Evolutionary conservation across 2,113 vertebrate genomes (phyloP).

Genomic region (Stigmatopora nigra): DNA sequence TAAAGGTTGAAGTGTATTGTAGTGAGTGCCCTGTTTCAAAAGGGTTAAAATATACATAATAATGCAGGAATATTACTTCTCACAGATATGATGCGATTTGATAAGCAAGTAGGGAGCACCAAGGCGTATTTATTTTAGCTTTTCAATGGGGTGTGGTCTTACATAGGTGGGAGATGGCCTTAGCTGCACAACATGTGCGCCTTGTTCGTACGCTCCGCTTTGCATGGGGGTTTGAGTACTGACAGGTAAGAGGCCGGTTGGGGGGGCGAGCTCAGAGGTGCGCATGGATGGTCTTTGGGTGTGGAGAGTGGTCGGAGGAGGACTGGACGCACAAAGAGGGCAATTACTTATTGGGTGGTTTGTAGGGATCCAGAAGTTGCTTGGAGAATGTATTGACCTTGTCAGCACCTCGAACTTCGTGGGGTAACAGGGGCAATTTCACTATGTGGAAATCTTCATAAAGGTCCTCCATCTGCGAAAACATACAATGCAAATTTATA

Average conservation of each 20-base stretch:
- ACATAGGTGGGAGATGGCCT: constrained; percentile 11
- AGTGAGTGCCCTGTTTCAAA: constrained; percentile 14
- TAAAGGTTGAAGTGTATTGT: neutral
- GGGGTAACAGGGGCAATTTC: constrained; percentile 86
- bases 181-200: constrained; percentile 12
- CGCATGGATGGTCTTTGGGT: constrained; percentile 13
- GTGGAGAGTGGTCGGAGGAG: constrained; percentile 24
- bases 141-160: constrained; percentile 2
- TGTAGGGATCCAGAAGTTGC: constrained; percentile 88
- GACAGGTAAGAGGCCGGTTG: constrained; percentile 33
- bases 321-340: constrained; percentile 21
- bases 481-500: neutral
- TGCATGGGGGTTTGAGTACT: constrained; percentile 10
- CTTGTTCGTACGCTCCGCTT: constrained; percentile 22
- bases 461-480: constrained; percentile 85
- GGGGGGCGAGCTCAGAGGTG: constrained; percentile 6
- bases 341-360: constrained; percentile 77
- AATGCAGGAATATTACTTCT: constrained; percentile 26
- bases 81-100: constrained; percentile 17
- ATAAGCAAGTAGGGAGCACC: constrained; percentile 11
- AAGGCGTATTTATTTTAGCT: constrained; percentile 5
- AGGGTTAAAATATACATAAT: constrained; percentile 20
- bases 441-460: constrained; percentile 96
- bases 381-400: constrained; percentile 90
- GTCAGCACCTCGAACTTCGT: constrained; percentile 85